Evolutionary conservation across 2,888 invertebrate species (phyloP).

Genomic region (Polylopha cassiicola): DNA sequence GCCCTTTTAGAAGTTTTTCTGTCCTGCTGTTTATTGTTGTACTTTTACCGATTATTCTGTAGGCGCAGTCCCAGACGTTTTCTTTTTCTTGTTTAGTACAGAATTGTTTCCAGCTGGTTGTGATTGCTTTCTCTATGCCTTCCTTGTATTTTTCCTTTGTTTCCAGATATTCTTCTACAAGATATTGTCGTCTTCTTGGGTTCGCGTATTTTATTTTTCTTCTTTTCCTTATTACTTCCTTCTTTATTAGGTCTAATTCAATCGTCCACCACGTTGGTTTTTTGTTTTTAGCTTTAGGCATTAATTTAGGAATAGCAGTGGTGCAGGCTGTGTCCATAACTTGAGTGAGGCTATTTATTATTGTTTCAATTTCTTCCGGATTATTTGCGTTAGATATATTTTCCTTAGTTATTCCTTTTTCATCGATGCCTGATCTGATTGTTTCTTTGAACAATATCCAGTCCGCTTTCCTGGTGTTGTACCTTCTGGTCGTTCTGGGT

Average conservation of each 20-base stretch:
- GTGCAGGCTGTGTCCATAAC: neutral
- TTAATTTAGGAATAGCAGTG: neutral
- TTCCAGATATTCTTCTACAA: neutral
- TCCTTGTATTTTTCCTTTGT: neutral
- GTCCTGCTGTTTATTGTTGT: neutral
- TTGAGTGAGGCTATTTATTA: neutral
- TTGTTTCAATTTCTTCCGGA: neutral
- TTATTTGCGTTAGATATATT: neutral
- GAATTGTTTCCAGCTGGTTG: neutral
- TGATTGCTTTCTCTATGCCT: neutral
- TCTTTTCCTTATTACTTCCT: neutral
- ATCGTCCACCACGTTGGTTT: conserved; percentile 14
- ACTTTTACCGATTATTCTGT: neutral
- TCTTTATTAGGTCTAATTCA: conserved; percentile 1
- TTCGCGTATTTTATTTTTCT: conserved; percentile 9
- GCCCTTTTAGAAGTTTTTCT: neutral
- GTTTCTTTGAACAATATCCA: neutral
- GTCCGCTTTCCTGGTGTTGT: conserved; percentile 3
- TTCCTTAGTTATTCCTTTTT: neutral
- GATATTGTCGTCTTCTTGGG: conserved; percentile 1
- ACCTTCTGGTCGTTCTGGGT: neutral
- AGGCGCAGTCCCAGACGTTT: neutral
- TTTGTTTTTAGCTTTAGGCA: neutral
- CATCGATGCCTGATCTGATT: neutral
- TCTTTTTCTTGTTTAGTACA: neutral